Conservation (phyloP, 1,140 invertebrate species). For the Pygmarrhopalites habei region DNA sequence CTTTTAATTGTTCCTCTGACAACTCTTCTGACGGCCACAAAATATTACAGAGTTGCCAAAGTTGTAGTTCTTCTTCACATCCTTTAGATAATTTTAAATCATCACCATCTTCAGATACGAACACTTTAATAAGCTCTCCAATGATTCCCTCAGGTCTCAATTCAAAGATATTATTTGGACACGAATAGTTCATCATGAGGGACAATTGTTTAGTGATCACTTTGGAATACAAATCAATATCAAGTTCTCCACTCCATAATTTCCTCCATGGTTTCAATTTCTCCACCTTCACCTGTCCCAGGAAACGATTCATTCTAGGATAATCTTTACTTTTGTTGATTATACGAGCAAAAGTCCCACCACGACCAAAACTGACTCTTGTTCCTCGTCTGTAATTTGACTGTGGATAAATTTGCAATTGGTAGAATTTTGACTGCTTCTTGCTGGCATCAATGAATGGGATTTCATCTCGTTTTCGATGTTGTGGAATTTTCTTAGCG, state of each 20-base stretch:
- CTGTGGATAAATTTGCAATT: not conserved
- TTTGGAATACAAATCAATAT: not conserved
- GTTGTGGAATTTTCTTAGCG: slow-evolving; percentile 1
- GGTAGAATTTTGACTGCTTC: not conserved
- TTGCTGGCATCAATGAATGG: not conserved
- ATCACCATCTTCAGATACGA: too few species aligned
- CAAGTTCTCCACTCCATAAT: not conserved
- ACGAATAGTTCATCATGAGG: slow-evolving; percentile 1
- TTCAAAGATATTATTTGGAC: not conserved
- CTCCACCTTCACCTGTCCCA: not conserved
- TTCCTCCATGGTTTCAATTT: not conserved
- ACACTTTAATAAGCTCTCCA: not conserved
- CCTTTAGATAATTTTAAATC: not conserved
- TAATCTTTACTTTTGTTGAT: slow-evolving; percentile 11
- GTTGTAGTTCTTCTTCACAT: slow-evolving; percentile 16
- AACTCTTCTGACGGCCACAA: slow-evolving; percentile 18
- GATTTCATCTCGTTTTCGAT: not conserved
- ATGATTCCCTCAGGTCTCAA: slow-evolving; percentile 1
- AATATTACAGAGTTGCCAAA: slow-evolving; percentile 31
- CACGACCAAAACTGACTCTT: slow-evolving; percentile 14
- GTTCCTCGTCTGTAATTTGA: not conserved
- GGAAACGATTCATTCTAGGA: slow-evolving; percentile 1
- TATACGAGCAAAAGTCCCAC: slow-evolving; percentile 11
- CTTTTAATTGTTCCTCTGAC: not conserved
- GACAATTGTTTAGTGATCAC: not conserved